phyloP scores from a whole-genome alignment of 2,888 invertebrate genomes.

The Unio pictorum region DNA sequence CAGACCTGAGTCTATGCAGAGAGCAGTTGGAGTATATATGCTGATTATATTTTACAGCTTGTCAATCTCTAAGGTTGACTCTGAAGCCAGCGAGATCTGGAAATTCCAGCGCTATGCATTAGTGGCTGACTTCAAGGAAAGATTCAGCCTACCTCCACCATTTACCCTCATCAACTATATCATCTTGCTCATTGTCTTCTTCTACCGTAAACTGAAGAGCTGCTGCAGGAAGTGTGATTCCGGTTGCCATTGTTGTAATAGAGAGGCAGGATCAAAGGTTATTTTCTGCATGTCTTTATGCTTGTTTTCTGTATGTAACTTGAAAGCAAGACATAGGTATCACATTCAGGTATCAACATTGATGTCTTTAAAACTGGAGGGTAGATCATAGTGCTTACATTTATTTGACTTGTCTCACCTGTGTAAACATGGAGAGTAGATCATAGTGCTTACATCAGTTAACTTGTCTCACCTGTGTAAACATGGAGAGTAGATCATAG shows the following conservation, averaged over 20 bases:
- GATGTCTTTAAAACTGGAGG: too few relatives aligned
- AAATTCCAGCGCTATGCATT: conserved; percentile 94
- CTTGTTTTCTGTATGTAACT: neutral
- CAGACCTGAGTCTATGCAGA: neutral
- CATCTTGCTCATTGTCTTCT: conserved; percentile 77
- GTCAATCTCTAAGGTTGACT: conserved; percentile 82
- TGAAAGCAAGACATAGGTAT: neutral
- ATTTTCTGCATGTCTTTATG: neutral
- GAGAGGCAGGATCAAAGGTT: conserved; percentile 14
- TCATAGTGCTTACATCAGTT: too few relatives aligned
- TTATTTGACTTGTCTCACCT: too few relatives aligned
- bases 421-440: too few relatives aligned
- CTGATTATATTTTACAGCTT: conserved; percentile 61
- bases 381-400: too few relatives aligned
- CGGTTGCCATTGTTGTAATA: conserved; percentile 20
- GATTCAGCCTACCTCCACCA: conserved; percentile 96
- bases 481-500: too few relatives aligned
- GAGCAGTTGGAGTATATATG: neutral
- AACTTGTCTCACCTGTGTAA: too few relatives aligned
- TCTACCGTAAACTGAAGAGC: conserved; percentile 24
- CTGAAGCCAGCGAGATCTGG: conserved; percentile 97
- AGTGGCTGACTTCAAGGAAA: conserved; percentile 98
- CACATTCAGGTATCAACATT: too few relatives aligned
- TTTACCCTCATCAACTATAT: conserved; percentile 90
- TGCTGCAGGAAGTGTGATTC: conserved; percentile 19